Evolutionary conservation across 53 echinoderm and acorn worm species (phyloP), one percentile per base, ranked within the genome.

Genomic region (Astropecten irregularis): DNA sequence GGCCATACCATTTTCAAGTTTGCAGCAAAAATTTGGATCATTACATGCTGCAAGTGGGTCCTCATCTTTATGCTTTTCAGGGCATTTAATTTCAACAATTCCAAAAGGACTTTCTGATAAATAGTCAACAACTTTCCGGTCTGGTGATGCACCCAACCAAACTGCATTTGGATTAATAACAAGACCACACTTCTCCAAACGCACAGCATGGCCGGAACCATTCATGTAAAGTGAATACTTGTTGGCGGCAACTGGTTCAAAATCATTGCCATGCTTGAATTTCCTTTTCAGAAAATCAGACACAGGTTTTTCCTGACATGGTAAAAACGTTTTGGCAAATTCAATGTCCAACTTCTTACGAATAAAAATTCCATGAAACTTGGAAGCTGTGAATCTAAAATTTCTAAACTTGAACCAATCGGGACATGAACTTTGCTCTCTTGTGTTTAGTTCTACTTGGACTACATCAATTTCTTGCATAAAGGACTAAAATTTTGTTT

Each of bases 1-100:
- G 46, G 40, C 35, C 68, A 44, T 44, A 34, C 68, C 68, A 68
- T 25, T 27, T 68, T 68, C 71, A 32, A 31, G 29, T 32, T 71
- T 51, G 1, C 71, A 71, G 20, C 32, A 70, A 31, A 70, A 70
- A 70, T 29, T 26, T 27, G 70, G 70, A 70, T 70, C 70, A 48
- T 70, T 14, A 49, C 71, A 71, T 71, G 71, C 71, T 71, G 49
- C 50, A 16, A 71, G 52, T 28, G 71, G 71, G 50, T 71, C 71
- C 31, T 71, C 71, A 40, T 71, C 71, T 47, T 69, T 69, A 19
- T 67, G 67, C 38, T 66, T 66, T 39, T 66, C 40, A 37, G 66
- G 66, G n/a, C 66, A 66, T 66, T 66, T 66, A 18, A 66, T 66
- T 37, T 66, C 66, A 22, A 66, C n/a, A 66, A 58, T 58, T 58